Evolutionary conservation across 64 coral and sea anemone genomes (phyloP).

Genomic region (Trachythela sp.): DNA sequence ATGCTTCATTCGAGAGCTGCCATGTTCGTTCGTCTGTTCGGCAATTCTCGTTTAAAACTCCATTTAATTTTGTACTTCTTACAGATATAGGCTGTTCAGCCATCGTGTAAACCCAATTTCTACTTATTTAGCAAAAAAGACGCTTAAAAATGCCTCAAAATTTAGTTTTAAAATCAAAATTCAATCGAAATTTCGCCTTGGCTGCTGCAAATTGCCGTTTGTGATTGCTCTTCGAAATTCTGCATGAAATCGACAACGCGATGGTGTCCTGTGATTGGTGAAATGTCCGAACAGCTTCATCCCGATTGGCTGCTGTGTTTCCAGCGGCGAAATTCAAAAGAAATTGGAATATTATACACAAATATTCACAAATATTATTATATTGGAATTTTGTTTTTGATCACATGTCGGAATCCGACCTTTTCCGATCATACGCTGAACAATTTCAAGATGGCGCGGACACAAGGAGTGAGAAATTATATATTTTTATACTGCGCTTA

Average conservation of each 20-base stretch:
- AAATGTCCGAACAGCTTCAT: not conserved
- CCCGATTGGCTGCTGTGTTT: not conserved
- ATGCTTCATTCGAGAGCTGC: slow-evolving; percentile 55
- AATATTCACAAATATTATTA: not conserved
- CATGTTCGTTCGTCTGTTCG: slow-evolving; percentile 34
- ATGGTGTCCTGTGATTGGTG: not conserved
- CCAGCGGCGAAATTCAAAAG: not conserved
- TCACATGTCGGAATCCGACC: not conserved
- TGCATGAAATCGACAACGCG: not conserved
- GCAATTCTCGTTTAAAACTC: slow-evolving; percentile 70
- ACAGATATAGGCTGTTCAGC: slow-evolving; percentile 59
- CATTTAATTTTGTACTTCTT: slow-evolving; percentile 73
- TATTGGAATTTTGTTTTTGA: not conserved
- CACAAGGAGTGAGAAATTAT: not conserved
- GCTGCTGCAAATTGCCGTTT: not conserved
- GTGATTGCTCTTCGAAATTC: not conserved
- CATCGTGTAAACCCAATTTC: not conserved
- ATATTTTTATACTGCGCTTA: not conserved
- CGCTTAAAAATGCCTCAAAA: not conserved
- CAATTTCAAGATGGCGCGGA: not conserved
- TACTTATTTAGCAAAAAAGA: not conserved
- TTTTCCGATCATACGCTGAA: not conserved
- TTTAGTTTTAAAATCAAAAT: not conserved
- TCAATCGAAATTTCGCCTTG: not conserved
- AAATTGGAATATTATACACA: not conserved